Evolutionary conservation across 2,888 invertebrate genomes (phyloP), one percentile per base, ranked within the genome.

Genomic region (Hyalella azteca): DNA sequence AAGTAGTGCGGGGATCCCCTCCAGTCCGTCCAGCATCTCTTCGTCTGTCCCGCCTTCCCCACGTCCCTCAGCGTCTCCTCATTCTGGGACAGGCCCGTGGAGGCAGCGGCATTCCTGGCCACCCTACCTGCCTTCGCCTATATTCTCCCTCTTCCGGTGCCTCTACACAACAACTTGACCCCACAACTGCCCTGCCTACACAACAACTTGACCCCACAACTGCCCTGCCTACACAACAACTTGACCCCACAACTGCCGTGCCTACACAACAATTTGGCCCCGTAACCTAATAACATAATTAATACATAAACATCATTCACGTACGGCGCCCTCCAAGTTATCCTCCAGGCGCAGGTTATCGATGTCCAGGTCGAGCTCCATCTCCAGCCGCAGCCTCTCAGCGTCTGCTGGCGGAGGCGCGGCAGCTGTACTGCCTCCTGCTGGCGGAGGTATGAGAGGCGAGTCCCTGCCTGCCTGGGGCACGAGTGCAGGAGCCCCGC

Each of bases 281-380:
- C 45, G 19, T 1, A 45, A 11, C 11, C 3, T 19, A 45, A 45
- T 45, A 45, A 50, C 73, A 22, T 15, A 50, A 32, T 36, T 32
- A 50, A 73, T n/a, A 26, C 77, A 60, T 26, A 22, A 36, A 45
- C 66, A 79, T 77, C 50, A n/a, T 41, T 50, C 59, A 85, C 85
- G 85, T 88, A 92, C 93, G 87, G 91, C 91, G 79, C 92, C 91
- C 87, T 94, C 94, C 85, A 94, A 92, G 87, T 91, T 91, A 83
- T 93, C 93, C 87, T 95, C 95, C 36, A 96, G 89, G 85, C 92
- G 92, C 85, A 95, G 91, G 85, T 93, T 93, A 85, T 95, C 95
- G 78, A 96, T 90, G 88, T 96, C 96, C 73, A 93, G 88, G 87
- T 96, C 95, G 54, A 95, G 88, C 86, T 95, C 95, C 83, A 92